Evolutionary conservation across 2,888 invertebrate species (phyloP).

Genomic region (Mycalesis mineus): DNA sequence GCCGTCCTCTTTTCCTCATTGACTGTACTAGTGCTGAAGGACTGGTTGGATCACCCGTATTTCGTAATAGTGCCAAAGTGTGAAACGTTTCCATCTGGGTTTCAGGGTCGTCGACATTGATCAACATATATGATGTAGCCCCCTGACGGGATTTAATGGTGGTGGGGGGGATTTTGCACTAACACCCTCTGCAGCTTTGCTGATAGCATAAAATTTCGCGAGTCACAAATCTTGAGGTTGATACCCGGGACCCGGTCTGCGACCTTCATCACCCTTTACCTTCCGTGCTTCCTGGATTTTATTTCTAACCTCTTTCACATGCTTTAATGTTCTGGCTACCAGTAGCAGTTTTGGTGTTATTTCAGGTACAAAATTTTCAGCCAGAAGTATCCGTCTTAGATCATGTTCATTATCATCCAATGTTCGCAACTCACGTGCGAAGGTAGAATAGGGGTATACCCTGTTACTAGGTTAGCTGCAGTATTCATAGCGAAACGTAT

Average conservation of each 20-base stretch:
- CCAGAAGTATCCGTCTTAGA: constrained; percentile 9
- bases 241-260: constrained; percentile 11
- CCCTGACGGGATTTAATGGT: neutral
- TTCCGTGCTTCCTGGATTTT: neutral
- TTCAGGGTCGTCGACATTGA: neutral
- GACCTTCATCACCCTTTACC: neutral
- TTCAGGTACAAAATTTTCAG: constrained; percentile 37
- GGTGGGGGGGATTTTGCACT: neutral
- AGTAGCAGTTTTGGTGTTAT: constrained; percentile 22
- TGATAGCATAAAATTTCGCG: neutral
- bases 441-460: constrained; percentile 27
- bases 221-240: neutral
- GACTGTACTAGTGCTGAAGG: neutral
- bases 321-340: neutral
- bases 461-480: neutral
- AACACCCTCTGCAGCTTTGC: neutral
- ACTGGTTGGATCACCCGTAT: neutral
- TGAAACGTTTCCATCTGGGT: neutral
- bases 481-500: neutral
- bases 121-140: neutral
- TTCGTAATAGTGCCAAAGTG: neutral
- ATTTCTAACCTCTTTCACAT: neutral
- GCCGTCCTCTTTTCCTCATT: neutral
- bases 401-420: constrained; percentile 24
- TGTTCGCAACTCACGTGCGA: constrained; percentile 32